Evolutionary conservation across 1,140 invertebrate species (phyloP).

Genomic region (Brachionus koreanus): DNA sequence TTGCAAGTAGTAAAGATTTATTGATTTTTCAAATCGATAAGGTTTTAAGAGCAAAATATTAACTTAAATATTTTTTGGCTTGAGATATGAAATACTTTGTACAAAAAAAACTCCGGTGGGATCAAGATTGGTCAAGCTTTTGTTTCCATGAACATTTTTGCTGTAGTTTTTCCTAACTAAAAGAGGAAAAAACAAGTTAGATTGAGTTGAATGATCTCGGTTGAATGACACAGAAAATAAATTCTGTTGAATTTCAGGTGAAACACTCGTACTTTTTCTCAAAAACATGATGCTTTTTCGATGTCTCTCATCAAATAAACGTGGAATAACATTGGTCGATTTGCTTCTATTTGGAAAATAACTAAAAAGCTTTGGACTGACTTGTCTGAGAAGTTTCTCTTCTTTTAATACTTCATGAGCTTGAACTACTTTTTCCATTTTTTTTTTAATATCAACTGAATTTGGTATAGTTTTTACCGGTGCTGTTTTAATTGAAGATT

Average conservation of each 20-base stretch:
- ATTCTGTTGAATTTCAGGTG: conserved; percentile 5
- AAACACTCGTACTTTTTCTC: background rate
- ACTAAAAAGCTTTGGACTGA: background rate
- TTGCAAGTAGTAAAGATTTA: background rate
- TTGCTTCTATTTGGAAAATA: conserved; percentile 16
- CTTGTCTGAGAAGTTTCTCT: conserved; percentile 9
- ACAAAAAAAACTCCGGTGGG: conserved; percentile 3
- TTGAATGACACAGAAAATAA: background rate
- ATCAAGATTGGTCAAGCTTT: background rate
- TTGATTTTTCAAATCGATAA: conserved; percentile 17
- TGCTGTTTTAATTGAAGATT: background rate
- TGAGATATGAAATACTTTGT: conserved; percentile 33
- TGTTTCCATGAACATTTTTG: background rate
- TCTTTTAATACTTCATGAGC: background rate
- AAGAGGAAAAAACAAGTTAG: conserved; percentile 19
- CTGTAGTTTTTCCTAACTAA: background rate
- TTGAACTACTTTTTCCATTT: conserved; percentile 20
- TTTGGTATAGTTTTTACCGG: background rate
- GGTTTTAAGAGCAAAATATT: background rate
- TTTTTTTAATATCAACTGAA: background rate
- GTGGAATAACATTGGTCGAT: background rate
- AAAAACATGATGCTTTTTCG: background rate
- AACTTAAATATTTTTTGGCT: background rate
- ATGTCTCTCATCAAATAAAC: background rate
- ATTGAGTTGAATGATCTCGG: background rate